Evolutionary conservation across 2,888 invertebrate species (phyloP), one percentile per base, ranked within the genome.

Genomic region (Pristionchus exspectatus): DNA sequence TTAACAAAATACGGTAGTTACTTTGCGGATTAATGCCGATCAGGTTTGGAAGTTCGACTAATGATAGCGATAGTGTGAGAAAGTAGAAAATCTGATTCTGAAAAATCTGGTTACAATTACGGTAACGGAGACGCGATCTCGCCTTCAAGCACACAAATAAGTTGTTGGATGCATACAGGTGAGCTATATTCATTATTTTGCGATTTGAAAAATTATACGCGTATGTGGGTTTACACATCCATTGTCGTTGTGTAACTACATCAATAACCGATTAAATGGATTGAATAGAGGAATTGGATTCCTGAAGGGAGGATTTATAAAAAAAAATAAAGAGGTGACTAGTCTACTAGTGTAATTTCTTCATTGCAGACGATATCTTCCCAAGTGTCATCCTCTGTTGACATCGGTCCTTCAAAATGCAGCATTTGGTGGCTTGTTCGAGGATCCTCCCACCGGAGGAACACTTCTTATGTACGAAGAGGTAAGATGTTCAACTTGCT

Each of bases 311-410:
- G n/a, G n/a, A n/a, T n/a, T n/a, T n/a, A n/a, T n/a, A n/a, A n/a
- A n/a, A n/a, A n/a, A n/a, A n/a, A n/a, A n/a, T n/a, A n/a, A n/a
- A n/a, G n/a, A n/a, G n/a, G n/a, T n/a, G n/a, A n/a, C n/a, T n/a
- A n/a, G n/a, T n/a, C n/a, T n/a, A n/a, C n/a, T n/a, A 30, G 18
- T 56, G 18, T 56, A 69, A 30, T 69, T 30, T 30, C 18, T n/a
- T 33, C 24, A 16, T 56, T 83, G 24, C 89, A 89, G 89, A 83
- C 59, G 89, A 24, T 89, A 74, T 38, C 38, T 89, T 5, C 89
- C 89, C 5, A 4, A n/a, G 24, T 81, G 89, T 27, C 89, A 89
- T 89, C 83, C 89, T 16, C 81, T 89, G 2, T 44, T 89, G 44
- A 83, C 89, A 10, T 27, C 1, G 4, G 59, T 24, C 30, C 66